Evolutionary conservation across 2,888 invertebrate genomes (phyloP).

Genomic region (Schrankia costaestrigalis): DNA sequence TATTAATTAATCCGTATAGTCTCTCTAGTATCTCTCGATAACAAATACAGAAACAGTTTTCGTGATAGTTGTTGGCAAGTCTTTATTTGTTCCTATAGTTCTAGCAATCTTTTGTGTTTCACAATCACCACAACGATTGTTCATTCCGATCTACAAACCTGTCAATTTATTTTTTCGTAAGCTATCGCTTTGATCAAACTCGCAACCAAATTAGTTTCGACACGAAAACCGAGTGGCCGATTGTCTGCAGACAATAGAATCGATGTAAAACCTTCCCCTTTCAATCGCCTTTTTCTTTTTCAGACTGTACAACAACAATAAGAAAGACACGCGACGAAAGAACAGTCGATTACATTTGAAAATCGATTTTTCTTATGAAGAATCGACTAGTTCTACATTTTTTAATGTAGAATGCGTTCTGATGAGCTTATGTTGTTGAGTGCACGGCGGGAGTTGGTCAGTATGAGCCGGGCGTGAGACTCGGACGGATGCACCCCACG

Average conservation of each 20-base stretch:
- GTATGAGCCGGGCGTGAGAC: slow-evolving; percentile 64
- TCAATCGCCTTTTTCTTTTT: slow-evolving; percentile 72
- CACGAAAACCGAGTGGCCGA: slow-evolving; percentile 72
- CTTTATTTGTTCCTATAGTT: slow-evolving; percentile 27
- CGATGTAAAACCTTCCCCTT: slow-evolving; percentile 63
- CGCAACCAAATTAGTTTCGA: slow-evolving; percentile 77
- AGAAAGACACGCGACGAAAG: slow-evolving; percentile 45
- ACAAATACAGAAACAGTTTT: too few species aligned
- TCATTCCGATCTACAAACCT: slow-evolving; percentile 45
- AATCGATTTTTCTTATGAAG: slow-evolving; percentile 26
- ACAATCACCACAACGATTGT: slow-evolving; percentile 26
- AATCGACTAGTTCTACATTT: slow-evolving; percentile 20
- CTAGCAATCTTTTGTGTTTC: slow-evolving; percentile 22
- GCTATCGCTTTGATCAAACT: slow-evolving; percentile 65
- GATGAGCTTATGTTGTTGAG: slow-evolving; percentile 27
- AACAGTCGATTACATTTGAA: slow-evolving; percentile 47
- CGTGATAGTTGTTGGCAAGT: slow-evolving; percentile 18
- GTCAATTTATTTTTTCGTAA: slow-evolving; percentile 67
- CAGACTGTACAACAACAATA: slow-evolving; percentile 54
- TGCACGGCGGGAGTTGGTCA: slow-evolving; percentile 41
- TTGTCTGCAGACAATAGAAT: slow-evolving; percentile 73
- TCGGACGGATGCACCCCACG: slow-evolving; percentile 88
- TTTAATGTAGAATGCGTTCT: slow-evolving; percentile 33
- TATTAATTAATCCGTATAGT: too few species aligned
- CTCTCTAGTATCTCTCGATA: too few species aligned